Conservation (phyloP, 2,797 vertebrate genomes). For the Vireo griseus region DNA sequence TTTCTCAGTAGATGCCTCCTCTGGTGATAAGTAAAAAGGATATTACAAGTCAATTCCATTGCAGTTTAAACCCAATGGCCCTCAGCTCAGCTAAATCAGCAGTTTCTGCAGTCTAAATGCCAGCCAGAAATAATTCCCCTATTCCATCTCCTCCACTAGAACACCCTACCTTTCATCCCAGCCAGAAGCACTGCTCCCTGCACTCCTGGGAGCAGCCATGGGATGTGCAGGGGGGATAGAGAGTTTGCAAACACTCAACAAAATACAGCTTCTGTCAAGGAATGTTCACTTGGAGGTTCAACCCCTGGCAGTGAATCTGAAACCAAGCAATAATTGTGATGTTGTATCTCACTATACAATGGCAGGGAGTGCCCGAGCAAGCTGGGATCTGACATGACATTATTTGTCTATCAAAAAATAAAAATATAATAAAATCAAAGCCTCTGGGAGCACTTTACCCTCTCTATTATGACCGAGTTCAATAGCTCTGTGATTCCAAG, state of each 20-base stretch:
- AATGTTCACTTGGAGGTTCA: rapidly evolving
- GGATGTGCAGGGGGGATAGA: rapidly evolving
- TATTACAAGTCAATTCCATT: neutral
- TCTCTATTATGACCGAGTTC: neutral
- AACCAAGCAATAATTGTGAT: neutral
- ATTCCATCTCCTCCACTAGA: neutral
- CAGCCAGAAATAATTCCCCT: neutral
- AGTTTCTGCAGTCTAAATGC: neutral
- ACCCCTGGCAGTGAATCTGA: rapidly evolving
- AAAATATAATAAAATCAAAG: neutral
- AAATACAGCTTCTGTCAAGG: neutral
- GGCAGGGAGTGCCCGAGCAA: neutral
- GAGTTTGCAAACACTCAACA: neutral
- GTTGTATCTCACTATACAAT: neutral
- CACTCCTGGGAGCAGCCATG: neutral
- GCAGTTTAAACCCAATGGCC: neutral
- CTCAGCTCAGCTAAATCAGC: neutral
- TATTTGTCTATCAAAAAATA: neutral
- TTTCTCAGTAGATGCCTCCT: neutral
- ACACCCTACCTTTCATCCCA: neutral
- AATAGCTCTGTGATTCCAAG: neutral
- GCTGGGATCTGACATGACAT: neutral
- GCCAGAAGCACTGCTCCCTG: neutral
- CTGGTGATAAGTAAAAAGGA: neutral
- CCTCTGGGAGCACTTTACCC: neutral